phyloP scores from a whole-genome alignment of 2,888 invertebrate species.

The Philopedon plagiatum region DNA sequence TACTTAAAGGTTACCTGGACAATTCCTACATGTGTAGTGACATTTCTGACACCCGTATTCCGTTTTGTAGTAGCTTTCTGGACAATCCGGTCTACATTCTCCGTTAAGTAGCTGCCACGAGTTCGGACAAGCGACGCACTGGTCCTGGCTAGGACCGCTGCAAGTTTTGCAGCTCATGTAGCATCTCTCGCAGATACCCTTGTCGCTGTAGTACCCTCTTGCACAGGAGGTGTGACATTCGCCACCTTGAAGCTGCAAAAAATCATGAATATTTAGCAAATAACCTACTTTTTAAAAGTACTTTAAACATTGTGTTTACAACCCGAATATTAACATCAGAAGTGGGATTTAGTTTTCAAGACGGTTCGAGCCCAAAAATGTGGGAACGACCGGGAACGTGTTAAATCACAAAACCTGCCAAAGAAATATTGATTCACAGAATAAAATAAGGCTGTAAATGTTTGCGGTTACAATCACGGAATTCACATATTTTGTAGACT shows the following conservation, averaged over 20 bases:
- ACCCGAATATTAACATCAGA: no score
- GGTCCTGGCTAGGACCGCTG: conserved; percentile 86
- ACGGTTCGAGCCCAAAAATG: no score
- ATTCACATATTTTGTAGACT: conserved; percentile 23
- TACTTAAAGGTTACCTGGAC: conserved; percentile 77
- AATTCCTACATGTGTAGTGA: conserved; percentile 90
- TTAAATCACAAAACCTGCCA: no score
- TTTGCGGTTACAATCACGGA: no score
- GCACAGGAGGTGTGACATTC: conserved; percentile 87
- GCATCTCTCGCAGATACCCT: conserved; percentile 86
- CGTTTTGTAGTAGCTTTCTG: conserved; percentile 88
- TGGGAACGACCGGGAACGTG: no score
- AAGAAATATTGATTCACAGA: no score
- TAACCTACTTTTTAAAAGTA: no score
- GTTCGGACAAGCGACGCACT: conserved; percentile 86
- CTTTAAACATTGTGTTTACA: no score
- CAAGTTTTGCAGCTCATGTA: conserved; percentile 89
- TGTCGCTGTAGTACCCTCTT: conserved; percentile 87
- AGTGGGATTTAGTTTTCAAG: no score
- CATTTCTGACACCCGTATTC: conserved; percentile 89
- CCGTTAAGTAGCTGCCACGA: conserved; percentile 88
- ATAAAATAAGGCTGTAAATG: no score
- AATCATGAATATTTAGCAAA: no score
- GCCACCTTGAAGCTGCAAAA: conserved; percentile 79
- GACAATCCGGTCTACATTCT: conserved; percentile 88